Conservation (phyloP, 2,113 vertebrate species). For the Saccopteryx bilineata region DNA sequence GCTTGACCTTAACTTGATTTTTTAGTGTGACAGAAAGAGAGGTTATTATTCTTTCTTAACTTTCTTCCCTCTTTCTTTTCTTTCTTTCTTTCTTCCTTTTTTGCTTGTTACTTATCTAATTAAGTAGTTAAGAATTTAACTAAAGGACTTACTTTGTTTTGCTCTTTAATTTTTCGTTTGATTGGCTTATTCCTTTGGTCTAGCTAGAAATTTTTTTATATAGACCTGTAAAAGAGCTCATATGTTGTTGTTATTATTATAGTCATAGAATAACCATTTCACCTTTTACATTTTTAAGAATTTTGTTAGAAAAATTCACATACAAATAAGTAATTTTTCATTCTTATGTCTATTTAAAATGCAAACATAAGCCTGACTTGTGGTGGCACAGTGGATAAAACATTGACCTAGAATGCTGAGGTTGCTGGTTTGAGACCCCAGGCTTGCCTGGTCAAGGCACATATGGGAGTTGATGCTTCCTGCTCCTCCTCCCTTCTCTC, state of each 20-base stretch:
- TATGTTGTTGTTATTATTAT: not conserved
- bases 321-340: slow-evolving; percentile 24
- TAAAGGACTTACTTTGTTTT: not conserved
- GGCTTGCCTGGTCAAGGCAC: too few relatives aligned
- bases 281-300: not conserved
- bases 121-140: slow-evolving; percentile 1
- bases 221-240: not conserved
- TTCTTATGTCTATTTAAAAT: slow-evolving; percentile 33
- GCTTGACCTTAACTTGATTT: slow-evolving; percentile 34
- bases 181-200: not conserved
- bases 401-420: too few relatives aligned
- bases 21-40: not conserved
- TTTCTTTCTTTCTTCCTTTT: not conserved
- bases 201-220: slow-evolving; percentile 26
- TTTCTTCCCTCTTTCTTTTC: not conserved
- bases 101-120: not conserved
- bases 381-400: too few relatives aligned
- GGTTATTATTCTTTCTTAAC: not conserved
- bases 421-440: too few relatives aligned
- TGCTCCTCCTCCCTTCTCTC: too few relatives aligned
- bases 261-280: not conserved
- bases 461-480: too few relatives aligned
- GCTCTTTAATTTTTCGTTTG: slow-evolving; percentile 39
- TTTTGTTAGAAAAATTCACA: slow-evolving; percentile 21
- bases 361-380: not conserved